Evolutionary conservation across 2,888 invertebrate species (phyloP).

Genomic region (Pseudococcus viburni): DNA sequence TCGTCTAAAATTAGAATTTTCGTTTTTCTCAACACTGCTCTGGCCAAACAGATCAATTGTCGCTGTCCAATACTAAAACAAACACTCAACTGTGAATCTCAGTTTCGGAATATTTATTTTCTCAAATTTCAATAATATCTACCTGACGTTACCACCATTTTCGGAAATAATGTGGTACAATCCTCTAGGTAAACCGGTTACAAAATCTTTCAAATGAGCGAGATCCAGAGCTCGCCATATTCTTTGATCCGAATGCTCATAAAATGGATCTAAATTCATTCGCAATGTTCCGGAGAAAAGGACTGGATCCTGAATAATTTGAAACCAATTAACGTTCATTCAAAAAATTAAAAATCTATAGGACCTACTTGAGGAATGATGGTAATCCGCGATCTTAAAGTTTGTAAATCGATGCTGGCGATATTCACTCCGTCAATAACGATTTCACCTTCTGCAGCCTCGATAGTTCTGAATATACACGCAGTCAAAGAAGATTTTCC

Average conservation of each 20-base stretch:
- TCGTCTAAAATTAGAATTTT: conserved; percentile 89
- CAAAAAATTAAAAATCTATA: not conserved
- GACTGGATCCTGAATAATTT: conserved; percentile 85
- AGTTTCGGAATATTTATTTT: not conserved
- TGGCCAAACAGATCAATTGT: conserved; percentile 87
- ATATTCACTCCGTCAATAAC: conserved; percentile 88
- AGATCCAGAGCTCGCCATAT: conserved; percentile 91
- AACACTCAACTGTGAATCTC: not conserved
- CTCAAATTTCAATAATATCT: conserved; percentile 1
- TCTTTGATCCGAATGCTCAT: conserved; percentile 82
- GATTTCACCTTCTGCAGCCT: conserved; percentile 86
- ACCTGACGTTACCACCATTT: conserved; percentile 86
- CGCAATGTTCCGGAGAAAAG: conserved; percentile 93
- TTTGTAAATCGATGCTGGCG: conserved; percentile 85
- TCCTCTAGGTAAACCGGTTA: conserved; percentile 82
- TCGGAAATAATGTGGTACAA: conserved; percentile 88
- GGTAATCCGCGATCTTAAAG: conserved; percentile 78
- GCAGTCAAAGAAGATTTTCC: conserved; percentile 93
- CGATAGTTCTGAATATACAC: conserved; percentile 90
- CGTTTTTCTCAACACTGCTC: conserved; percentile 88
- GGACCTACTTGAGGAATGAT: conserved; percentile 72
- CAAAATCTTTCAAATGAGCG: conserved; percentile 90
- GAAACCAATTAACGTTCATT: too few species aligned
- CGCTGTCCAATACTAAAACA: conserved; percentile 84
- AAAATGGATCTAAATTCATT: conserved; percentile 94